Conservation (phyloP, 2,797 vertebrate genomes). For the Dicrostonyx torquatus region DNA sequence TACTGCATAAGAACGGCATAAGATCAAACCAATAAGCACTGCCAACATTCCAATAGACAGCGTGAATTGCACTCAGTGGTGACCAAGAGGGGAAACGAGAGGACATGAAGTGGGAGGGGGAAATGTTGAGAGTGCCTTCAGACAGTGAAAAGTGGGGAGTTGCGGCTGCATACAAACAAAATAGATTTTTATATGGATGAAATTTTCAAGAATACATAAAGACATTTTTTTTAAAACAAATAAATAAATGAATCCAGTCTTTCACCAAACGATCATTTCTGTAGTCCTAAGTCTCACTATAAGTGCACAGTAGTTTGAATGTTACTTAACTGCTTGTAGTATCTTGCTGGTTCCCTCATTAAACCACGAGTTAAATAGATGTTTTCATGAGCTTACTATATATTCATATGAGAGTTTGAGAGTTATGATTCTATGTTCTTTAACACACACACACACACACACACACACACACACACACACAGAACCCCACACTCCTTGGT, state of each 20-base stretch:
- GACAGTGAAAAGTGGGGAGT: not conserved
- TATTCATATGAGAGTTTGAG: not conserved
- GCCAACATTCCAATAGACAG: not conserved
- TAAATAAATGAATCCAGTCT: not conserved
- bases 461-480: not conserved
- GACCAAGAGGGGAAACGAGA: not conserved
- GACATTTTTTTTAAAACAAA: not conserved
- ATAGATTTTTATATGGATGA: not conserved
- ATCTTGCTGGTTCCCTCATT: not conserved
- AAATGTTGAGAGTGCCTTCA: not conserved
- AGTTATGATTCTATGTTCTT: not conserved
- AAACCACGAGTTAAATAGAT: not conserved
- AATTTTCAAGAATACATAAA: not conserved
- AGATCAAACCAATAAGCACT: not conserved
- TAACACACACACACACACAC: not conserved
- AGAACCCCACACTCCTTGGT: not conserved
- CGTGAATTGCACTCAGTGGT: not conserved
- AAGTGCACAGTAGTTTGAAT: not conserved
- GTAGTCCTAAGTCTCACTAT: not conserved
- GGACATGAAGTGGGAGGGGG: too few species aligned
- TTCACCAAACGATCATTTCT: not conserved
- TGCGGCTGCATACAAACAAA: not conserved
- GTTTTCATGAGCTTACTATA: not conserved
- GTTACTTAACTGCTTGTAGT: not conserved
- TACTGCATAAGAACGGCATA: not conserved